phyloP scores from a whole-genome alignment of 2,113 vertebrate species.

The Leuciscus idus region DNA sequence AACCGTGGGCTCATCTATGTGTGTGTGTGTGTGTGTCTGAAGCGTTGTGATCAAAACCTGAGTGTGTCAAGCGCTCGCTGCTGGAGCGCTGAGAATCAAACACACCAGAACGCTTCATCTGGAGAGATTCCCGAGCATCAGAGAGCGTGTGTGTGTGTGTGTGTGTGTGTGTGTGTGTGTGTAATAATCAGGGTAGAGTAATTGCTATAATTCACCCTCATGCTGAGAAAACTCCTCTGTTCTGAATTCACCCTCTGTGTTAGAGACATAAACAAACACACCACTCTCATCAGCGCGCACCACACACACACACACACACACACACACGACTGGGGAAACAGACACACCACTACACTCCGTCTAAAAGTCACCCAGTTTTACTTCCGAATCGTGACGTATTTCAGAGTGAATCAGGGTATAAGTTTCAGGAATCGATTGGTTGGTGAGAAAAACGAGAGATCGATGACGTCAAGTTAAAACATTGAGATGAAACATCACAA shows the following conservation, averaged over 20 bases:
- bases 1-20: background rate
- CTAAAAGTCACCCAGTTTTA: background rate
- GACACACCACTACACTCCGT: background rate
- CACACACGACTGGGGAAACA: background rate
- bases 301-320: conserved; percentile 32
- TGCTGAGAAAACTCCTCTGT: conserved; percentile 50
- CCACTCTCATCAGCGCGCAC: conserved; percentile 52
- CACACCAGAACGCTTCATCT: conserved; percentile 7
- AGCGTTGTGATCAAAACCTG: background rate
- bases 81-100: background rate
- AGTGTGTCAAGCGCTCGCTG: background rate
- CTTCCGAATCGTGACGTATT: background rate
- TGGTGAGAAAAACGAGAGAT: background rate
- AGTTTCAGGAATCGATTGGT: background rate
- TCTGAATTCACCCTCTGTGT: conserved; percentile 42
- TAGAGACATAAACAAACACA: conserved; percentile 56
- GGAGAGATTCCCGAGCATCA: conserved; percentile 2
- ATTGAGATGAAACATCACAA: background rate
- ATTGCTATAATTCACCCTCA: conserved; percentile 62
- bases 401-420: background rate
- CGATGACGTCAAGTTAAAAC: background rate
- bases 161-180: background rate
- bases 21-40: background rate
- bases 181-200: conserved; percentile 44
- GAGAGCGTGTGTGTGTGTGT: background rate